Conservation (phyloP, 2,888 invertebrate genomes). For the Catocala fraxini region DNA sequence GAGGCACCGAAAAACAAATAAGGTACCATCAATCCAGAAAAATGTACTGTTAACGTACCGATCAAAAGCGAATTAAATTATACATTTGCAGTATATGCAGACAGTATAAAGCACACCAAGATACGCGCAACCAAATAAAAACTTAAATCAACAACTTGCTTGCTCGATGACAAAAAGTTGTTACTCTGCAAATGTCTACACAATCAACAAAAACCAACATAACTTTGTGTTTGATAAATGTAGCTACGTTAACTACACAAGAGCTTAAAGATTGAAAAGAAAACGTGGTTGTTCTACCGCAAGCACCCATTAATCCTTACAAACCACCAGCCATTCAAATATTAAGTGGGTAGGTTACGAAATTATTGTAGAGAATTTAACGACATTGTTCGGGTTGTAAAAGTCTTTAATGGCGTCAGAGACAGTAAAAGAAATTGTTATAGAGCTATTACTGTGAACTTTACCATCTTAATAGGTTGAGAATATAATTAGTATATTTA, state of each 20-base stretch:
- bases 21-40: too few species aligned
- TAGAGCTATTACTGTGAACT: conserved; percentile 5
- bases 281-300: neutral
- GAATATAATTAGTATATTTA: neutral
- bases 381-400: conserved; percentile 5
- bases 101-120: too few species aligned
- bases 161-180: neutral
- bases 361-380: conserved; percentile 1
- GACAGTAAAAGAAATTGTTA: conserved; percentile 8
- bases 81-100: too few species aligned
- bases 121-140: too few species aligned
- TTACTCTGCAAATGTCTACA: neutral
- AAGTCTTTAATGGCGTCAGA: neutral
- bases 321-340: neutral
- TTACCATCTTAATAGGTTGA: neutral
- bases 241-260: neutral
- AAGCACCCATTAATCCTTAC: neutral
- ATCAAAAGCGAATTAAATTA: too few species aligned
- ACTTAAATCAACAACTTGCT: neutral
- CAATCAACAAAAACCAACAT: too few species aligned
- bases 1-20: too few species aligned
- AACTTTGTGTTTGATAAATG: too few species aligned
- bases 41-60: too few species aligned
- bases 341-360: neutral
- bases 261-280: neutral